Evolutionary conservation across 1,140 invertebrate species (phyloP), one percentile per base, ranked within the genome.

Genomic region (Trichoplusia ni): DNA sequence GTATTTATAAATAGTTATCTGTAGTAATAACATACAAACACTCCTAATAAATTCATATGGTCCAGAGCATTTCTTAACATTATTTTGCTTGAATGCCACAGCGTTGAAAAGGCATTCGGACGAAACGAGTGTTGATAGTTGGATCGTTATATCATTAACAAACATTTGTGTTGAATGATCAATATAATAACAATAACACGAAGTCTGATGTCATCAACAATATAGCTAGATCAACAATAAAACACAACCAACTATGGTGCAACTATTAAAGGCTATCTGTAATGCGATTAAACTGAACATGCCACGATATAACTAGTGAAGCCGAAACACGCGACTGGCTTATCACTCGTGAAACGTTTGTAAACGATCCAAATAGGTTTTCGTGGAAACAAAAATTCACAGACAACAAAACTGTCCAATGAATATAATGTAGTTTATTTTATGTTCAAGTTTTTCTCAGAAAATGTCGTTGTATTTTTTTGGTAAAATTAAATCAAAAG

Each of bases 121-220:
- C 46, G 60, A 51, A 54, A 54, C 31, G 23, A 29, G 31, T 65
- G 63, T 65, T 66, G 35, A 60, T 59, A 60, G 35, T 29, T 23
- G 56, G 29, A 53, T 59, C 33, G 27, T 59, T 58, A 53, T 63
- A 53, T 64, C 35, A 60, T 64, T 51, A 51, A 59, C 54, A 63
- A 59, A 67, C 61, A 63, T 56, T 49, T 56, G 18, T 63, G 54
- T 59, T 59, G 37, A 44, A 11, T 44, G 31, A 54, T 44, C 49
- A 47, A 38, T 59, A 63, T 42, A 51, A 61, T 33, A 64, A 69
- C 61, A 64, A 64, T 64, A 69, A 64, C 49, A 64, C 11, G 13
- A 13, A 16, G 21, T 46, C 42, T 60, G 56, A 60, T 60, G 56
- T 60, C 56, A 60, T 47, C 29, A 23, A 14, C 16, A 25, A 13